phyloP scores from a whole-genome alignment of 2,113 vertebrate genomes.

The Acanthisitta chloris region DNA sequence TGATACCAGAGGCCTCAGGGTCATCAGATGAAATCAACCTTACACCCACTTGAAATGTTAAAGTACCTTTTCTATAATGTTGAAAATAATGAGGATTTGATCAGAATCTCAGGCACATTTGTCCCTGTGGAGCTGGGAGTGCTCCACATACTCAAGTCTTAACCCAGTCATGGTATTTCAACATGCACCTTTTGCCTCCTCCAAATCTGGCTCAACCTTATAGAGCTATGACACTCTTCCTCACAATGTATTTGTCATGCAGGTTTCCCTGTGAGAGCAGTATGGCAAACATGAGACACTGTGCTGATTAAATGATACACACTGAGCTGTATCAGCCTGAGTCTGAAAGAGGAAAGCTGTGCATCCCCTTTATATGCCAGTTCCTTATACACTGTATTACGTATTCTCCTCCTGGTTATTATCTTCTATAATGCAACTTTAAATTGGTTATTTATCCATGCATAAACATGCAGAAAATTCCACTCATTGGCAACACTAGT shows the following conservation, averaged over 20 bases:
- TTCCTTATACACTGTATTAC: neutral
- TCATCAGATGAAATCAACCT: neutral
- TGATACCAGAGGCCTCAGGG: neutral
- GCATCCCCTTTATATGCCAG: neutral
- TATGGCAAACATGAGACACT: neutral
- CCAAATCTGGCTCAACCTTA: neutral
- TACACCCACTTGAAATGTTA: neutral
- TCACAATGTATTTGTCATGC: neutral
- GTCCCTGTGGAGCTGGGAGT: neutral
- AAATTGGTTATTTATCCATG: neutral
- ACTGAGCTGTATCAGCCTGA: neutral
- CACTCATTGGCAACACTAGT: neutral
- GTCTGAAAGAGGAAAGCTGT: neutral
- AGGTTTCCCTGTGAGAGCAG: neutral
- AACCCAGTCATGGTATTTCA: neutral
- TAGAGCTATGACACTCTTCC: neutral
- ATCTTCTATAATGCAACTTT: neutral
- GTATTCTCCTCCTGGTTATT: neutral
- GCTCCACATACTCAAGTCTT: neutral
- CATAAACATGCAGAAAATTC: neutral
- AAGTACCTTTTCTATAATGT: neutral
- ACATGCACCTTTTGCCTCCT: neutral
- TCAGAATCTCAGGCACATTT: neutral
- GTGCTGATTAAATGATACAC: neutral
- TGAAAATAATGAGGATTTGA: neutral